Conservation (phyloP, 2,113 vertebrate species). For the Elanoides forficatus region DNA sequence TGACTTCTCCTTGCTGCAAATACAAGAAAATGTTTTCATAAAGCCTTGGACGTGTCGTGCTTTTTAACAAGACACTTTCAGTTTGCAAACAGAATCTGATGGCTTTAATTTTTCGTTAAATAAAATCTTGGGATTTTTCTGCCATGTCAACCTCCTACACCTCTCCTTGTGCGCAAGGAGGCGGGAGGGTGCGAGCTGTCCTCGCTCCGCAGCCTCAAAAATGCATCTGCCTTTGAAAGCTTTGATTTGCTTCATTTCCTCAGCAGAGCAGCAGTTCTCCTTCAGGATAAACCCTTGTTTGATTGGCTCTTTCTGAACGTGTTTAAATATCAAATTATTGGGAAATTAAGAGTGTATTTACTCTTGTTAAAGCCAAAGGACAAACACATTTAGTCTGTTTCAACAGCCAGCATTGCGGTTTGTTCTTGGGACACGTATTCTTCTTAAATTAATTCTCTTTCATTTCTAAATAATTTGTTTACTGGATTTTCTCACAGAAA, state of each 20-base stretch:
- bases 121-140: neutral
- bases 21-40: conserved; percentile 75
- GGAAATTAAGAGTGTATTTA: neutral
- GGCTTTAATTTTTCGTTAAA: neutral
- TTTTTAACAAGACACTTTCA: conserved; percentile 66
- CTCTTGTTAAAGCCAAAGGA: conserved; percentile 6
- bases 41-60: conserved; percentile 65
- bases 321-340: conserved; percentile 22
- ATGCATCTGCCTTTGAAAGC: neutral
- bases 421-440: neutral
- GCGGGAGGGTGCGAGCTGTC: neutral
- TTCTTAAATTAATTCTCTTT: neutral
- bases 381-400: neutral
- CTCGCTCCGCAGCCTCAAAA: neutral
- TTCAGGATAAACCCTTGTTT: neutral
- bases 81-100: conserved; percentile 31
- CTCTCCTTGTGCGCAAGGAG: neutral
- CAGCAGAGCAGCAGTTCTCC: neutral
- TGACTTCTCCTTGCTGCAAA: conserved; percentile 65
- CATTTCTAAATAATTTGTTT: neutral
- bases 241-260: conserved; percentile 6
- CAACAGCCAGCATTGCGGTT: neutral
- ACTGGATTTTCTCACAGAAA: neutral
- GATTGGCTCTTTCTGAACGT: neutral
- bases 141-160: neutral